Base-by-base conservation (phyloP, 2,888 invertebrate genomes). In the Pandemis corylana region DNA sequence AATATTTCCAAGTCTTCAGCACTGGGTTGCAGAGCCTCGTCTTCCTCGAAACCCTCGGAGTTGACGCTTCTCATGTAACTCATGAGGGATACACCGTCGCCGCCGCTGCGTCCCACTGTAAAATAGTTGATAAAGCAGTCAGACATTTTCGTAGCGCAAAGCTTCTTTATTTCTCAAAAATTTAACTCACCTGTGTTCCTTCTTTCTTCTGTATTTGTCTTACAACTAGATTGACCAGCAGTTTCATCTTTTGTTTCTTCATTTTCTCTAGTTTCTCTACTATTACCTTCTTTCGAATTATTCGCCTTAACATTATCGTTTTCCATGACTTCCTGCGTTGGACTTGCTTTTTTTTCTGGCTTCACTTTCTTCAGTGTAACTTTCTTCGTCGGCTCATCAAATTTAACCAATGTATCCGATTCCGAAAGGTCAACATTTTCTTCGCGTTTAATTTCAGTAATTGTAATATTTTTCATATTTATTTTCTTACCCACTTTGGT, bases 1-100 rank as follows among this genome's bases (percentile, higher is more conserved):
- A 94, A 92, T 76, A 94, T 90, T 80, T 93, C 93, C 76, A 92
- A 46, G 53, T 94, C 94, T 67, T 92, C 92, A 13, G 89, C 90
- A 75, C 89, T 93, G 0, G 92, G 94, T 70, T 89, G 82, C 76
- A 92, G 61, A 46, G 90, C 90, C 5, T 87, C 81, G 42, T 86
- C 84, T 2, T 86, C 84, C 10, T 84, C 83, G 42, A 83, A 82
- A 2, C 77, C 78, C 3, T 76, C 76, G 5, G 75, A 68, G 65
- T 87, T 85, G 77, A 87, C 82, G 41, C 81, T 84, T 1, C 81
- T 84, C 83, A 91, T 87, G 78, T 87, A 93, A 67, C 87, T 88
- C 1, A 90, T 86, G 0, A 93, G 80, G 5, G 88, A 81, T 28
- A 87, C 83, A 0, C 91, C 90, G 42, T 90, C 89, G 0, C 88